Evolutionary conservation across 2,113 vertebrate species (phyloP), one percentile per base, ranked within the genome.

Genomic region (Naja naja): DNA sequence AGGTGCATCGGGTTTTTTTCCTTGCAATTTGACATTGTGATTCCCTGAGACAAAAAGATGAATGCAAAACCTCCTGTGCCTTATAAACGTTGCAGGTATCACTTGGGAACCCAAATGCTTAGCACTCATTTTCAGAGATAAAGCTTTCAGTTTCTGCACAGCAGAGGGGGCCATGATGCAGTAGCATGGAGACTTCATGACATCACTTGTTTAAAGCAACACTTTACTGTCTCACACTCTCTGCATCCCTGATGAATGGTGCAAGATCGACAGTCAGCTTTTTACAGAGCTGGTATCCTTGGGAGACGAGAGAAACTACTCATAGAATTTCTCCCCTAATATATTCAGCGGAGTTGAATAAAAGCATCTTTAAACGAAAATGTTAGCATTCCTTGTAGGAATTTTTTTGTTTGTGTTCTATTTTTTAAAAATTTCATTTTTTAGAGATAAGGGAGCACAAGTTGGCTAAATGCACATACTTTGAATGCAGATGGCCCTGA

Each of bases 11-110:
- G 49, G 87, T 85, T 94, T 93, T 90, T 43, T 56, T 94, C 90
- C 9, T 94, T 92, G 93, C 85, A 81, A 8, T 94, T 95, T 94
- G 88, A 94, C 87, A 96, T 56, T 90, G 4, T 14, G 94, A 96
- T 88, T 85, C 89, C 2, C 90, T 56, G 95, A 81, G 3, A 95
- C 69, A 93, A 81, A 58, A 89, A 60, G 7, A 91, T 6, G 1
- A 0, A 91, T 94, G 94, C 94, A 95, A 96, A 96, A 95, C 93
- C 94, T 96, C 90, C 94, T 34, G 39, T 9, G 27, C 91, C 74
- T 93, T 93, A 91, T 94, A 93, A 23, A 89, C 18, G 86, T n/a
- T 25, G 91, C 43, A 54, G 0, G 81, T 43, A 69, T 95, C 95
- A 34, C 64, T 89, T 12, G 94, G 95, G 93, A 96, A 89, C 0